Evolutionary conservation across 2,113 vertebrate species (phyloP).

Genomic region (Ceuthmochares aereus): DNA sequence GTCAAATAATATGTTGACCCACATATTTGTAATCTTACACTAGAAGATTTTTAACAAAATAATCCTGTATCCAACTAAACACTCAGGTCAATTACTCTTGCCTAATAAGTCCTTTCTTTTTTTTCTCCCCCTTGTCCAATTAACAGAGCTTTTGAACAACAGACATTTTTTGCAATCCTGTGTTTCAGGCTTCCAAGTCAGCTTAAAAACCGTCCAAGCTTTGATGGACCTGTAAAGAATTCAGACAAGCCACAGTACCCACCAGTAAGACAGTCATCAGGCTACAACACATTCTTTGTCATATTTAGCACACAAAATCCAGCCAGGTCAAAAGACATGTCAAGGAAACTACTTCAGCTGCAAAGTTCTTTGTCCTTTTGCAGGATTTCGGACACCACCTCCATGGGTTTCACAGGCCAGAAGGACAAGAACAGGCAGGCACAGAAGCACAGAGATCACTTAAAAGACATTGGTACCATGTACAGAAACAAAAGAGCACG

Average conservation of each 20-base stretch:
- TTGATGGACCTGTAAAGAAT: neutral
- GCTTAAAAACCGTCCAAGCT: neutral
- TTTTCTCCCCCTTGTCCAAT: neutral
- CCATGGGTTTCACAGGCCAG: fast-evolving
- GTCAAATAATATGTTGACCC: neutral
- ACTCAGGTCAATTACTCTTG: neutral
- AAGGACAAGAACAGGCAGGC: neutral
- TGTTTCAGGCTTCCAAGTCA: neutral
- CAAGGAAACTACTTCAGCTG: neutral
- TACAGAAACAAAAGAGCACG: neutral
- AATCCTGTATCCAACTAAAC: neutral
- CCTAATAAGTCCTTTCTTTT: neutral
- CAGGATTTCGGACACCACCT: neutral
- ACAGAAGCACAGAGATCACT: neutral
- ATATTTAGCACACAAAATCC: neutral
- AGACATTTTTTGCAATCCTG: neutral
- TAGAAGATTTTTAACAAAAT: neutral
- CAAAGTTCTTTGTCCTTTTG: neutral
- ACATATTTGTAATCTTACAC: neutral
- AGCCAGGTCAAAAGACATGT: neutral
- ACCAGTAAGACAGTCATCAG: too few species aligned
- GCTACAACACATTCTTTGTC: neutral
- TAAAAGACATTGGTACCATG: neutral
- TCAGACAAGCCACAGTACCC: neutral
- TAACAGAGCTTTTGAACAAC: neutral